Conservation (phyloP, 2,797 vertebrate species). For the Acanthis flammea region DNA sequence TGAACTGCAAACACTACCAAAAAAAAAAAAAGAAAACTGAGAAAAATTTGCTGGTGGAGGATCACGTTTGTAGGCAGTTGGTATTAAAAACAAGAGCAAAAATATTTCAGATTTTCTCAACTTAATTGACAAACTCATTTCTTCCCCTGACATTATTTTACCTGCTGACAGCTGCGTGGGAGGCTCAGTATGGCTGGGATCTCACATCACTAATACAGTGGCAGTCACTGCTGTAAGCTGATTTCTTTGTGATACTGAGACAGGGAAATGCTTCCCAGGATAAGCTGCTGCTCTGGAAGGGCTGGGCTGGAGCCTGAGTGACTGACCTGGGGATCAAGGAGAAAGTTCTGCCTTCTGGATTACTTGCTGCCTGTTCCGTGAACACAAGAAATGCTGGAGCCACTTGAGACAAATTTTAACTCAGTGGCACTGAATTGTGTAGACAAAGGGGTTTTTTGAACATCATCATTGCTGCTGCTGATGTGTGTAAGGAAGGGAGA, state of each 20-base stretch:
- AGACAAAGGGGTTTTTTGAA: neutral
- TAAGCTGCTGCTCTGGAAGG: neutral
- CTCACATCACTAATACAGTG: neutral
- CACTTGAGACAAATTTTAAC: neutral
- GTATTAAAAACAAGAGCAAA: neutral
- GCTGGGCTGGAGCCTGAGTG: neutral
- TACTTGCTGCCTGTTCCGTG: neutral
- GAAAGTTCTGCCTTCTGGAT: neutral
- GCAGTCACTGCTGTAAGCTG: neutral
- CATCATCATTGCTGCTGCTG: neutral
- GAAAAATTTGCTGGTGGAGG: neutral
- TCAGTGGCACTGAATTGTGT: fast-evolving
- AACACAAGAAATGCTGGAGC: neutral
- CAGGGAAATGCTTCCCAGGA: neutral
- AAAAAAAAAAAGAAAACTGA: neutral
- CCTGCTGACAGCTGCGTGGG: constrained; percentile 18
- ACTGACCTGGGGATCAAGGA: neutral
- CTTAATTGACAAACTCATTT: neutral
- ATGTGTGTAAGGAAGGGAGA: neutral
- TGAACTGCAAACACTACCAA: neutral
- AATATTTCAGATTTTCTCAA: neutral
- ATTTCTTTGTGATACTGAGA: neutral
- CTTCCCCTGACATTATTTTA: neutral
- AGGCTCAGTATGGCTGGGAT: neutral
- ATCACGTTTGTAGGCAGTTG: neutral